These are phyloP conservation scores for Sebastes itinus DNA, from an alignment of 2,797 vertebrate genomes.

Conservation along the genomic window DNA sequence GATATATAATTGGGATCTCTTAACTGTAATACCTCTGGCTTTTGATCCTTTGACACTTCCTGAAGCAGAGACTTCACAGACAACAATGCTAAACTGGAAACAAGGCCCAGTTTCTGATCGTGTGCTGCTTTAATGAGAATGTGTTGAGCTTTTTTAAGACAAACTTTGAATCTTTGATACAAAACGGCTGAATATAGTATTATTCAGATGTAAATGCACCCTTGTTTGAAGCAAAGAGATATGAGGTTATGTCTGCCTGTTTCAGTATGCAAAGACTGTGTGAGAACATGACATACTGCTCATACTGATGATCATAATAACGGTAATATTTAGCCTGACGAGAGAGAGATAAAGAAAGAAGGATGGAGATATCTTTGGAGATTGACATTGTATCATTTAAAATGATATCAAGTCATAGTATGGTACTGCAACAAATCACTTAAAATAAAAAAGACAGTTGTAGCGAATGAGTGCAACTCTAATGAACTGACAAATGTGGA, in stretches of 20 bases:
- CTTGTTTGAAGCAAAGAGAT: slow-evolving; percentile 15
- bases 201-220: slow-evolving; percentile 27
- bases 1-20: slow-evolving; percentile 70
- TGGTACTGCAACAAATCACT: slow-evolving; percentile 19
- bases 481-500: not conserved
- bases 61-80: slow-evolving; percentile 63
- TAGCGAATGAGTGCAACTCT: slow-evolving; percentile 26
- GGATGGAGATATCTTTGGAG: not conserved
- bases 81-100: slow-evolving; percentile 55
- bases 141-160: slow-evolving; percentile 20
- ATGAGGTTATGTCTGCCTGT: slow-evolving; percentile 6
- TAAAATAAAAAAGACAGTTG: slow-evolving; percentile 12
- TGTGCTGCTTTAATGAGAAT: slow-evolving; percentile 47
- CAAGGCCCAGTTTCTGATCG: slow-evolving; percentile 42
- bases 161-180: slow-evolving; percentile 43
- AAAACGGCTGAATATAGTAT: slow-evolving; percentile 37
- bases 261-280: slow-evolving; percentile 14
- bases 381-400: slow-evolving; percentile 29
- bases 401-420: slow-evolving; percentile 33
- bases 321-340: slow-evolving; percentile 17
- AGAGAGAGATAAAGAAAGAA: not conserved
- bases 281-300: slow-evolving; percentile 4
- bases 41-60: slow-evolving; percentile 71
- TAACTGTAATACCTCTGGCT: slow-evolving; percentile 67
- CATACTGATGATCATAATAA: slow-evolving; percentile 3